A percentile compares a stretch with the other conserved stretches of the same genome.
Conservation (phyloP, 2,888 invertebrate species). For the Tenthredo distinguenda region DNA sequence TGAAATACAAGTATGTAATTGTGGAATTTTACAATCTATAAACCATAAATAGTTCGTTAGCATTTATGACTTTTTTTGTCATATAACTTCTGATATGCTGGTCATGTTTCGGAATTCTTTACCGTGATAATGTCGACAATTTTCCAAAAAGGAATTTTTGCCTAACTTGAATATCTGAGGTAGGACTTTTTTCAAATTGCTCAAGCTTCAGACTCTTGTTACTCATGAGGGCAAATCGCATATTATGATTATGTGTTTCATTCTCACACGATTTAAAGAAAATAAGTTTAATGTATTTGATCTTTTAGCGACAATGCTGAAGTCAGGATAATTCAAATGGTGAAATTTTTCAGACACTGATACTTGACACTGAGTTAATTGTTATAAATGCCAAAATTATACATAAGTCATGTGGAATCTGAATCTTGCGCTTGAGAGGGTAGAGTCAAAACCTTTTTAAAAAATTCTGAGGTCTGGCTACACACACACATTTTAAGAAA, state of each 20-base stretch:
- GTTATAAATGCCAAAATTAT: background rate
- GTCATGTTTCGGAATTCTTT: background rate
- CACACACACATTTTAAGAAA: slow-evolving; percentile 38
- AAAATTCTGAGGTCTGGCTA: background rate
- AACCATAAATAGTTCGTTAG: background rate
- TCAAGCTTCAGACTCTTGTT: background rate
- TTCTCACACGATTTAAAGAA: background rate
- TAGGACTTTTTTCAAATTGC: background rate
- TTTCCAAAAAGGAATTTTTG: background rate
- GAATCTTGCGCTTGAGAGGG: background rate
- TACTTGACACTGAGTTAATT: background rate
- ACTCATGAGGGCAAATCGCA: background rate
- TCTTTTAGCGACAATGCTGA: too few relatives aligned
- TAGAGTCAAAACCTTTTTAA: slow-evolving; percentile 15
- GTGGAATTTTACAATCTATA: background rate
- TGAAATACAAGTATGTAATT: slow-evolving; percentile 34
- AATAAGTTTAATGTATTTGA: too few relatives aligned
- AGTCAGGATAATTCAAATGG: too few relatives aligned
- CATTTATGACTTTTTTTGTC: background rate
- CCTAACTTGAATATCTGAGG: background rate
- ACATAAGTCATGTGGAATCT: slow-evolving; percentile 18
- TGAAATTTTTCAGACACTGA: background rate
- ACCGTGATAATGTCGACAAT: background rate
- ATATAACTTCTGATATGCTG: background rate
- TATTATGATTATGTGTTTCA: background rate